Conservation (phyloP, 23 tunicate species). For the Halocynthia aurantium region DNA sequence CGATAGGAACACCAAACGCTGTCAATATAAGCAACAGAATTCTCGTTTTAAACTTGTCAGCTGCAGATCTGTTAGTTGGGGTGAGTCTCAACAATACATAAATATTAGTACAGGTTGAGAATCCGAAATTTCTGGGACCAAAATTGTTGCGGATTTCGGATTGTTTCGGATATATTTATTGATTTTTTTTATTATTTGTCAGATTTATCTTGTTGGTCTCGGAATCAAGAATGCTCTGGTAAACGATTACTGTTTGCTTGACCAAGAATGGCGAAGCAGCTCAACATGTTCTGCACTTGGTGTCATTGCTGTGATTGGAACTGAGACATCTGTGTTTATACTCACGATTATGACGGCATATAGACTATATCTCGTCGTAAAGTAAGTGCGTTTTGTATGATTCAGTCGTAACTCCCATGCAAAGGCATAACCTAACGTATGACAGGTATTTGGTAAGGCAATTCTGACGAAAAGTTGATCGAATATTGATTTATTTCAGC, state of each 20-base stretch:
- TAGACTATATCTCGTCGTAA: constrained; percentile 29
- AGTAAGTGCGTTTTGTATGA: not conserved
- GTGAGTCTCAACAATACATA: constrained; percentile 6
- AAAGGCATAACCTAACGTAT: too few species aligned
- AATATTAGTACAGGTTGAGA: too few species aligned
- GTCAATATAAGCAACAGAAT: constrained; percentile 31
- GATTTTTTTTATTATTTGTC: not conserved
- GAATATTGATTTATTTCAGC: not conserved
- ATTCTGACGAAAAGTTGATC: too few species aligned
- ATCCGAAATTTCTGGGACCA: too few species aligned
- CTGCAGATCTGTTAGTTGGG: constrained; percentile 40
- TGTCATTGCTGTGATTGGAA: constrained; percentile 33
- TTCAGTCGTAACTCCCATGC: too few species aligned
- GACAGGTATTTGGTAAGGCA: too few species aligned
- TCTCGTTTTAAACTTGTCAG: constrained; percentile 36
- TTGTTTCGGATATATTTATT: too few species aligned
- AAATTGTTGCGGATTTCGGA: too few species aligned
- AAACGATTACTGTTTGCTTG: constrained; percentile 20
- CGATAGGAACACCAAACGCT: not conserved
- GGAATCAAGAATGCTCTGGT: constrained; percentile 20
- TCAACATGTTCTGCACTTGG: constrained; percentile 31
- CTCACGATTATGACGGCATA: constrained; percentile 54
- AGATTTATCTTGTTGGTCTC: constrained; percentile 33
- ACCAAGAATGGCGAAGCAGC: constrained; percentile 51
- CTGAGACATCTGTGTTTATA: constrained; percentile 53